Conservation (phyloP, 2,797 vertebrate species). For the Mus caroli region DNA sequence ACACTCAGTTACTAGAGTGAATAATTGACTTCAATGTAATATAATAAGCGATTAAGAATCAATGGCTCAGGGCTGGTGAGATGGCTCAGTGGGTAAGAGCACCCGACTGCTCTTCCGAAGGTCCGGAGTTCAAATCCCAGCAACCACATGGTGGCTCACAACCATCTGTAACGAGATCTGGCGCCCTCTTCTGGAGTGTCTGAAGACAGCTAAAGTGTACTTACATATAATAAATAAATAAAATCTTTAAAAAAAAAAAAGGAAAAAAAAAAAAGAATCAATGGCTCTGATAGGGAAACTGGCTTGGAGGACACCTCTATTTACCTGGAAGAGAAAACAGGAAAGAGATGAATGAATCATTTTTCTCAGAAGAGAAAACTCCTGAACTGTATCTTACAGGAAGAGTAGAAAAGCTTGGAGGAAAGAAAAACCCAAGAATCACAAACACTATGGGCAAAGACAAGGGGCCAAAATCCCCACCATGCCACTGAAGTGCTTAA, state of each 20-base stretch:
- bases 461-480: neutral
- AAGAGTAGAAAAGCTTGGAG: conserved; percentile 28
- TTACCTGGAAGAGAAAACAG: neutral
- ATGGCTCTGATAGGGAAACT: neutral
- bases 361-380: neutral
- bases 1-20: neutral
- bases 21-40: conserved; percentile 33
- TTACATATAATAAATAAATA: no score
- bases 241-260: no score
- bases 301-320: neutral
- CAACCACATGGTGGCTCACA: no score
- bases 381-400: neutral
- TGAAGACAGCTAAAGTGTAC: no score
- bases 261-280: no score
- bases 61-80: no score
- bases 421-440: conserved; percentile 16
- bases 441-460: neutral
- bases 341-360: neutral
- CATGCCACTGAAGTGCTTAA: neutral
- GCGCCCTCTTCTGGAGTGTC: no score
- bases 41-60: neutral
- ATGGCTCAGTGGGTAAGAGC: no score
- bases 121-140: no score
- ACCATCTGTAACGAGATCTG: no score
- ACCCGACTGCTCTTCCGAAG: no score